Evolutionary conservation across 2,113 vertebrate genomes (phyloP).

Genomic region (cattle (Bos taurus)): DNA sequence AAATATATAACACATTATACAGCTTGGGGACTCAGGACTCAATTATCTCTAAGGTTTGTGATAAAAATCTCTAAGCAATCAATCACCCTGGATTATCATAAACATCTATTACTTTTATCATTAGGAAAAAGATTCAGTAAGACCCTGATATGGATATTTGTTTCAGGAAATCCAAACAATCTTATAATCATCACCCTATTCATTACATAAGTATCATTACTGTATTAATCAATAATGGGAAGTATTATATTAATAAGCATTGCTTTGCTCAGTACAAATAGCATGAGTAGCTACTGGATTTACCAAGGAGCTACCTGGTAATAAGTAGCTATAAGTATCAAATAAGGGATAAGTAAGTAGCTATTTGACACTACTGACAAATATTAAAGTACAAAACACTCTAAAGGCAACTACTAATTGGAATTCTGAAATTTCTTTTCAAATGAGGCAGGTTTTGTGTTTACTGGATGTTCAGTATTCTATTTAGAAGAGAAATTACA

Average conservation of each 20-base stretch:
- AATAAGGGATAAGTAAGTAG: neutral
- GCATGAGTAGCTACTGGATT: conserved; percentile 50
- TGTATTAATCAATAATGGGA: conserved; percentile 40
- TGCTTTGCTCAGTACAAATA: conserved; percentile 52
- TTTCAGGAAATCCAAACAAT: conserved; percentile 13
- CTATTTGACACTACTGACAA: conserved; percentile 44
- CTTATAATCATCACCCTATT: neutral
- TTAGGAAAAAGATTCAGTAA: neutral
- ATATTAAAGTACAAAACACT: conserved; percentile 61
- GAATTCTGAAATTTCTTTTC: conserved; percentile 57
- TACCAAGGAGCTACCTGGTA: conserved; percentile 49
- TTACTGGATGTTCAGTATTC: conserved; percentile 61
- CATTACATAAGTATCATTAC: conserved; percentile 42
- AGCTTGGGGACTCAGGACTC: conserved; percentile 26
- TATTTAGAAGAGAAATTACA: conserved; percentile 57
- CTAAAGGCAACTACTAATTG: conserved; percentile 47
- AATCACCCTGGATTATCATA: conserved; percentile 31
- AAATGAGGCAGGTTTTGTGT: conserved; percentile 70
- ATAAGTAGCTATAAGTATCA: neutral
- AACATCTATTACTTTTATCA: neutral
- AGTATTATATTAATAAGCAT: conserved; percentile 47
- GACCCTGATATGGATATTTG: neutral
- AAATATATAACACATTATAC: conserved; percentile 29
- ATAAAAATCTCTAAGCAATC: neutral
- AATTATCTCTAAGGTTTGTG: neutral